phyloP scores from a whole-genome alignment of 2,113 vertebrate species.

The Hepsetus odoe region DNA sequence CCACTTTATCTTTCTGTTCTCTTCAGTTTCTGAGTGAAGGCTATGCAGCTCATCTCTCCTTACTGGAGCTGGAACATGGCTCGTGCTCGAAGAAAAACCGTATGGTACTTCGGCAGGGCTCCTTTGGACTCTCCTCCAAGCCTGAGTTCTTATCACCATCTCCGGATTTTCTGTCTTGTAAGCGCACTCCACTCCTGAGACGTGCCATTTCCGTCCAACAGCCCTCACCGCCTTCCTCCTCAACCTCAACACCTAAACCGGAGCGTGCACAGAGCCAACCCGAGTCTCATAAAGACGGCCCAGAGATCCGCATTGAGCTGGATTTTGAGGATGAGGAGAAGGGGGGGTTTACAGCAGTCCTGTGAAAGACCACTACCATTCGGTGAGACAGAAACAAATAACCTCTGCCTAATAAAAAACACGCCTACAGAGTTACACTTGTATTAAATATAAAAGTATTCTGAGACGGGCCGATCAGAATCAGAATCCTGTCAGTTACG shows the following conservation, averaged over 20 bases:
- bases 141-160: conserved; percentile 78
- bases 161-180: conserved; percentile 66
- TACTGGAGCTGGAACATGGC: conserved; percentile 80
- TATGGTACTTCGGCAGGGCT: conserved; percentile 85
- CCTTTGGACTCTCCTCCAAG: conserved; percentile 83
- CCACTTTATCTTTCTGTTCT: not conserved
- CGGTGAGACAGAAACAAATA: not conserved
- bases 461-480: not conserved
- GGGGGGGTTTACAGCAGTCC: conserved; percentile 28
- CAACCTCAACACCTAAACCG: conserved; percentile 77
- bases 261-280: conserved; percentile 91
- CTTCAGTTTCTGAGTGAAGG: conserved; percentile 85
- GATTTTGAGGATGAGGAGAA: conserved; percentile 45
- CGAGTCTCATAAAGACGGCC: conserved; percentile 80
- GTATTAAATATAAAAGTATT: not conserved
- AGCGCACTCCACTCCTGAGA: conserved; percentile 81
- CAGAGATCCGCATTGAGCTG: conserved; percentile 49
- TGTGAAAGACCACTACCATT: not conserved
- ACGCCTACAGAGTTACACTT: not conserved
- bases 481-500: not conserved
- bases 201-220: conserved; percentile 87
- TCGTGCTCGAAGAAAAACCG: conserved; percentile 85
- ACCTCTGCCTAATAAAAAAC: not conserved
- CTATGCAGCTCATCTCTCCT: conserved; percentile 83
- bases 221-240: conserved; percentile 75